Base-by-base conservation (phyloP, 2,113 vertebrate genomes). In the Gasterosteus nipponicus region DNA sequence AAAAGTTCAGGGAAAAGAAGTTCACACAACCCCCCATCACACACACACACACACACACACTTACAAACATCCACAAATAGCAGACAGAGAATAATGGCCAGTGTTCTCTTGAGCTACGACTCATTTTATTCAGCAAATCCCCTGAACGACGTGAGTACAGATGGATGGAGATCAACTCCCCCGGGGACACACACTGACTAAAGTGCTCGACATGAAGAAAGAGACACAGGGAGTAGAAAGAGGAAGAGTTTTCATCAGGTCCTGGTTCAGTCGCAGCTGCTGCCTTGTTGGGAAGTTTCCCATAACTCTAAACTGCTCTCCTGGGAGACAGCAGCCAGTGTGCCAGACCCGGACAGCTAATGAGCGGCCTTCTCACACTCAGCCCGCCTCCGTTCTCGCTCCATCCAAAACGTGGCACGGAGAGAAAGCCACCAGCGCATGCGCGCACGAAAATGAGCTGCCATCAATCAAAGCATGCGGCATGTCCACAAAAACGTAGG, bases 231-330 rank as follows among this genome's bases (percentile, higher is more conserved):
- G 59, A 72, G 73, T 58, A 64, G 58, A 69, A 12, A 22, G 66
- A 77, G 62, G 78, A 82, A 61, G 62, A 78, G 73, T 92, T 94
- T 93, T 94, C 94, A 94, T 92, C 93, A 86, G 78, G 80, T 90
- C 88, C 74, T 51, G 69, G 85, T 79, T 51, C 83, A 80, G 77
- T 38, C 73, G 91, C 93, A 94, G 94, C 93, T 94, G 93, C 92
- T 82, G 86, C 69, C 51, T 44, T 35, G 18, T 82, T 84, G 73
- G 79, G 87, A 81, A 76, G 63, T 93, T 94, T 94, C 93, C 93
- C 93, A 94, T 87, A 88, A 89, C 47, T 85, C 69, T 69, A 67
- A 83, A 84, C 53, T 1, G 53, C 56, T 89, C 89, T 84, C 87
- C 33, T 59, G 92, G 82, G 92, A 89, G 75, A 80, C 69, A 77